A percentile compares a stretch with the other conserved stretches of the same genome.
These are phyloP conservation scores for Sepioteuthis lessoniana DNA, from an alignment of 2,888 invertebrate genomes.

Conservation along the genomic window DNA sequence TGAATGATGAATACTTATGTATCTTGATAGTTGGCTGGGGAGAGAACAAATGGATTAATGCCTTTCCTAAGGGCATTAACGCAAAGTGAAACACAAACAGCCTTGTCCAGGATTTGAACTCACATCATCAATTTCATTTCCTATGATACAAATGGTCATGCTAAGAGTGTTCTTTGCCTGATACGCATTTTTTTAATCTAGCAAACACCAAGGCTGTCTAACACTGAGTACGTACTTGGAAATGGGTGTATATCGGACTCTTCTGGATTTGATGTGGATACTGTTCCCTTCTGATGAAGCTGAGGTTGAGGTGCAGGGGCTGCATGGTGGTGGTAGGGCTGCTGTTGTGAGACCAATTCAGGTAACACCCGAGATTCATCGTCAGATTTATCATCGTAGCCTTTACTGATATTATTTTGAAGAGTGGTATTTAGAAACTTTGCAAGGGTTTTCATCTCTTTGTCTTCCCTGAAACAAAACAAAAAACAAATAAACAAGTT, in stretches of 20 bases:
- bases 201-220: not conserved
- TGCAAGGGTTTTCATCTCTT: constrained; percentile 73
- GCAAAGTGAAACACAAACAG: no score
- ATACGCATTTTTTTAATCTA: no score
- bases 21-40: no score
- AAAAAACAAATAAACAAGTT: not conserved
- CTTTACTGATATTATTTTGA: constrained; percentile 7
- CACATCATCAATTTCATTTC: no score
- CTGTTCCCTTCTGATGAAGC: not conserved
- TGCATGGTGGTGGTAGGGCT: not conserved
- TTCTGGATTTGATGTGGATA: not conserved
- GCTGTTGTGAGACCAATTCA: not conserved
- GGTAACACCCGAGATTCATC: constrained; percentile 56
- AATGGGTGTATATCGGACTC: not conserved
- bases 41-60: no score
- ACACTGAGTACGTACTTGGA: not conserved
- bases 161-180: no score
- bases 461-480: constrained; percentile 65
- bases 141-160: no score
- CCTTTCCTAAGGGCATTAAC: no score
- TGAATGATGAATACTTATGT: no score
- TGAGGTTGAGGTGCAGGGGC: not conserved
- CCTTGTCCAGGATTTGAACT: no score
- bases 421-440: constrained; percentile 71
- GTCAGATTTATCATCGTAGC: constrained; percentile 62